Conservation (phyloP, 2,113 vertebrate species). For the Campylomormyrus numenius region DNA sequence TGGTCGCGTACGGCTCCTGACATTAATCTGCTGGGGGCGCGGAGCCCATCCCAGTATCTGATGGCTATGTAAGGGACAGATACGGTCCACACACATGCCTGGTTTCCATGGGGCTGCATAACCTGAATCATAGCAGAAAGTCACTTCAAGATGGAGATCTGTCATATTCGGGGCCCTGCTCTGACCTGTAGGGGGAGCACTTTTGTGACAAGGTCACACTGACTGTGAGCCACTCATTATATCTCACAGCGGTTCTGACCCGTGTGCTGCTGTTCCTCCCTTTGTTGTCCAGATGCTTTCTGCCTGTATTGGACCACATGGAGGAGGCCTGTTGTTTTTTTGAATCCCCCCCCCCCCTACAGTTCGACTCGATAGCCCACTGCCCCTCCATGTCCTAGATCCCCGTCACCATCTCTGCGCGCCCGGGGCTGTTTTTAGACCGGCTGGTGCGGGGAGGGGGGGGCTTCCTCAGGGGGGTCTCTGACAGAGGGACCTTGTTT, state of each 20-base stretch:
- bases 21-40: not conserved
- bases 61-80: not conserved
- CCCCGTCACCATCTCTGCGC: constrained; percentile 17
- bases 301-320: too few species aligned
- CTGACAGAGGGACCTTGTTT: not conserved
- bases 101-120: not conserved
- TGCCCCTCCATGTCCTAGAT: constrained; percentile 38
- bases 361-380: not conserved
- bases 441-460: not conserved
- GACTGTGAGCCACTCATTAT: not conserved
- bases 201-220: not conserved
- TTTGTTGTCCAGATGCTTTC: not conserved
- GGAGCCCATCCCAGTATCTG: not conserved
- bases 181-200: not conserved
- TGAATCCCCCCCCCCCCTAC: not conserved
- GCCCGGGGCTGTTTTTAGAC: not conserved
- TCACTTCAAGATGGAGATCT: not conserved
- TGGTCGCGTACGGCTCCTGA: not conserved
- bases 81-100: not conserved
- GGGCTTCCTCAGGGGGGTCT: not conserved
- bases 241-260: not conserved
- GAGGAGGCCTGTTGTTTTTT: not conserved
- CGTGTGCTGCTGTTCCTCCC: not conserved
- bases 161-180: not conserved
- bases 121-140: not conserved